Percentiles rank a stretch among this genome's conserved stretches.
Evolutionary conservation across 1,140 invertebrate species (phyloP).

Genomic region (Diprion similis): DNA sequence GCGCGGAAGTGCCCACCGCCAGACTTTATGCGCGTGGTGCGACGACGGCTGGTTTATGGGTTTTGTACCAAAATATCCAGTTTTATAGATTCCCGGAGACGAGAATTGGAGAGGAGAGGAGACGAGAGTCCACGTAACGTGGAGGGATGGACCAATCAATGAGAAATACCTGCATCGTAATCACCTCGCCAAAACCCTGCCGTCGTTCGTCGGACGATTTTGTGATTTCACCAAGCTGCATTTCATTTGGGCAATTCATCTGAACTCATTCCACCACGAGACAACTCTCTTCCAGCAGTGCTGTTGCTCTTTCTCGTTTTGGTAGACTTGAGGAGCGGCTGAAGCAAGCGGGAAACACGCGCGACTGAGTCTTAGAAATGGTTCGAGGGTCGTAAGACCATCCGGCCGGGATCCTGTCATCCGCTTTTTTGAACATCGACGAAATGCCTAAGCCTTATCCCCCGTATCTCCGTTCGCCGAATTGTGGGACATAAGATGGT

Average conservation of each 20-base stretch:
- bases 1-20: neutral
- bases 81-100: neutral
- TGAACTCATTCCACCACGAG: too few species aligned
- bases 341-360: neutral
- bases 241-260: too few species aligned
- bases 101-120: neutral
- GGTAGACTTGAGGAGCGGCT: neutral
- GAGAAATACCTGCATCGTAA: too few species aligned
- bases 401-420: neutral
- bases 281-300: too few species aligned
- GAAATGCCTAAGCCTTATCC: neutral
- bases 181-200: too few species aligned
- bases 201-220: too few species aligned
- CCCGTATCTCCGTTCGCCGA: neutral
- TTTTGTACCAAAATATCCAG: neutral
- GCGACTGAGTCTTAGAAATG: neutral
- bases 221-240: too few species aligned
- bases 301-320: too few species aligned
- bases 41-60: conserved; percentile 3
- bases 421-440: neutral
- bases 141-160: too few species aligned
- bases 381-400: neutral
- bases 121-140: neutral
- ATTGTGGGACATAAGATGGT: neutral
- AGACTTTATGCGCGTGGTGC: neutral